Percentiles rank a stretch among this genome's conserved stretches.
Evolutionary conservation across 2,113 vertebrate genomes (phyloP).

Genomic region (Clarias magur): DNA sequence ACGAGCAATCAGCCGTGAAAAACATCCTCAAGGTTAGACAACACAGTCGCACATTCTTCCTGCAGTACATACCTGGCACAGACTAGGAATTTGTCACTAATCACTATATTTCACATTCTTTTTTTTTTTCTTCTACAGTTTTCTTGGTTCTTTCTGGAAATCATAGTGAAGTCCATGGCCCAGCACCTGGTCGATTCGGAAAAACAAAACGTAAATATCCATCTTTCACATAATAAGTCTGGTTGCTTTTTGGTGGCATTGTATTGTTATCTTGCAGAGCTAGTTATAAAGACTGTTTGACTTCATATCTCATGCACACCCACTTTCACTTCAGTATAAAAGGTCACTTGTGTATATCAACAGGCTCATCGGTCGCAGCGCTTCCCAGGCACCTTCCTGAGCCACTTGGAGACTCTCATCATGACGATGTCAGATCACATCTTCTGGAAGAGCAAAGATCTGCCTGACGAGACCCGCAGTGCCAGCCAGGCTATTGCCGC

Average conservation of each 20-base stretch:
- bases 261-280: background rate
- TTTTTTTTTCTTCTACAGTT: conserved; percentile 73
- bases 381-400: conserved; percentile 88
- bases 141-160: conserved; percentile 96
- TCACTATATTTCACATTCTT: background rate
- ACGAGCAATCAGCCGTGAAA: conserved; percentile 84
- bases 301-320: background rate
- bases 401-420: conserved; percentile 83
- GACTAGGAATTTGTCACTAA: background rate
- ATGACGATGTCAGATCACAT: conserved; percentile 89
- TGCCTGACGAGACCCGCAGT: conserved; percentile 86
- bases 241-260: background rate
- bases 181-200: conserved; percentile 86
- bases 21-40: conserved; percentile 85
- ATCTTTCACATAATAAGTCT: background rate
- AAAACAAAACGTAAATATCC: conserved; percentile 78
- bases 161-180: conserved; percentile 94
- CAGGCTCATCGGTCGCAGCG: conserved; percentile 85
- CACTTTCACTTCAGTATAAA: background rate
- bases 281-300: background rate
- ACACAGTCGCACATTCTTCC: background rate
- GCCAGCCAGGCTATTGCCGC: conserved; percentile 87
- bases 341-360: background rate
- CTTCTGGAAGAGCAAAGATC: conserved; percentile 87
- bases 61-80: background rate